Percentiles rank a stretch among this genome's conserved stretches.
phyloP scores from a whole-genome alignment of 1,140 invertebrate species.

The Drosophila grimshawi region DNA sequence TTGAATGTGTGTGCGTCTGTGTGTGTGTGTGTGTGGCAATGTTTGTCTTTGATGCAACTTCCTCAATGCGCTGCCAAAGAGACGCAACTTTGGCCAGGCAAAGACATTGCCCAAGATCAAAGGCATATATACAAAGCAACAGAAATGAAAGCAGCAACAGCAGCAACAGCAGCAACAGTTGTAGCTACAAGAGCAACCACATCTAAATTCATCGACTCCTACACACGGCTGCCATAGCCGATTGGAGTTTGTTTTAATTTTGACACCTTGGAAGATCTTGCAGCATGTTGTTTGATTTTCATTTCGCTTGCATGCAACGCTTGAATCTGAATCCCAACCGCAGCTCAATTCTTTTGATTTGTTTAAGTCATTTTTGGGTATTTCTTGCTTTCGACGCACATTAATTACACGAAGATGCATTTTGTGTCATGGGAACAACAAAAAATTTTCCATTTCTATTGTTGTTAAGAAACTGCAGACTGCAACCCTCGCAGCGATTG shows the following conservation, averaged over 20 bases:
- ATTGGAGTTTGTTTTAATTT: slow-evolving; percentile 69
- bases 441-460: slow-evolving; percentile 34
- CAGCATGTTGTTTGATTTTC: slow-evolving; percentile 62
- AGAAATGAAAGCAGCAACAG: slow-evolving; percentile 28
- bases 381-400: slow-evolving; percentile 45
- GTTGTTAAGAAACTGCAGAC: slow-evolving; percentile 17
- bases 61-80: slow-evolving; percentile 75
- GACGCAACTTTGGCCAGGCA: slow-evolving; percentile 56
- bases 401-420: slow-evolving; percentile 79
- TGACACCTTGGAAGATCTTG: slow-evolving; percentile 64
- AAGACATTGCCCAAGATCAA: slow-evolving; percentile 65
- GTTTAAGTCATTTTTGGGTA: slow-evolving; percentile 73
- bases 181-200: slow-evolving; percentile 38
- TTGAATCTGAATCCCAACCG: slow-evolving; percentile 34
- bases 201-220: slow-evolving; percentile 18
- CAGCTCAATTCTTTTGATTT: slow-evolving; percentile 51
- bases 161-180: slow-evolving; percentile 23
- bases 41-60: slow-evolving; percentile 81
- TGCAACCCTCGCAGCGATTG: slow-evolving; percentile 59
- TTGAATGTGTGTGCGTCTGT: slow-evolving; percentile 17
- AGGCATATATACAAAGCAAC: slow-evolving; percentile 57
- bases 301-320: slow-evolving; percentile 55
- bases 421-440: slow-evolving; percentile 71
- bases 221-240: slow-evolving; percentile 15
- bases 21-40: slow-evolving; percentile 50